Percentiles rank a stretch among this genome's conserved stretches.
Evolutionary conservation across 35 echinoderm and acorn worm genomes (phyloP).

Genomic region (Apostichopus californicus): DNA sequence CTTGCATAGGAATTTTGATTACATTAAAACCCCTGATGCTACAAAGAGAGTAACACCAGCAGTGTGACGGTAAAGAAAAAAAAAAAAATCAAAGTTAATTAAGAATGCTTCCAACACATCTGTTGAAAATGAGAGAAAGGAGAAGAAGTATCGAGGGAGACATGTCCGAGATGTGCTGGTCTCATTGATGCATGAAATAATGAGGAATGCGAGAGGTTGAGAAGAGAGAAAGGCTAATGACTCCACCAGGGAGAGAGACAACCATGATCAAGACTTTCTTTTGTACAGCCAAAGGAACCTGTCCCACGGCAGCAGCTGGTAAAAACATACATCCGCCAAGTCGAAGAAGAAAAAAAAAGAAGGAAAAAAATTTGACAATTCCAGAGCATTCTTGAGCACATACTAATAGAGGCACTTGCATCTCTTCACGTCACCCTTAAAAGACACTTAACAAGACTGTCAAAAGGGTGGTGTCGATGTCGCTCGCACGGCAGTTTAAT

Average conservation of each 20-base stretch:
- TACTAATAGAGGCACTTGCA: neutral
- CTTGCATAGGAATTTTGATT: neutral
- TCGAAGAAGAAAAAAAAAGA: neutral
- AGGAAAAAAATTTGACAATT: neutral
- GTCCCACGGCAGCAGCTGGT: constrained; percentile 12
- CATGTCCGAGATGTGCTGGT: constrained; percentile 9
- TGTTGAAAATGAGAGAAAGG: neutral
- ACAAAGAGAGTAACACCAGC: too few relatives aligned
- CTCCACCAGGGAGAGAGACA: neutral
- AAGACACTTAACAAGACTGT: neutral
- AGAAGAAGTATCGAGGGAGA: neutral
- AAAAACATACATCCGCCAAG: neutral
- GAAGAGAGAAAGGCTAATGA: neutral
- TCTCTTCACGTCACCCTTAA: neutral
- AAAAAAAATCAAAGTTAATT: constrained; percentile 29
- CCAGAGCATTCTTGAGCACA: neutral
- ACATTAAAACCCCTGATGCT: neutral
- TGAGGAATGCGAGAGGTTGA: constrained; percentile 5
- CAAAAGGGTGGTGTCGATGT: neutral
- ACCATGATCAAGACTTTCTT: neutral
- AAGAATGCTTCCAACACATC: constrained; percentile 39
- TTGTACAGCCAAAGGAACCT: neutral
- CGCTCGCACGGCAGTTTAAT: neutral
- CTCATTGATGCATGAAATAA: constrained; percentile 26
- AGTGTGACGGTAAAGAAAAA: neutral